Evolutionary conservation across 1,140 invertebrate species (phyloP).

Genomic region (Bombyx mori): DNA sequence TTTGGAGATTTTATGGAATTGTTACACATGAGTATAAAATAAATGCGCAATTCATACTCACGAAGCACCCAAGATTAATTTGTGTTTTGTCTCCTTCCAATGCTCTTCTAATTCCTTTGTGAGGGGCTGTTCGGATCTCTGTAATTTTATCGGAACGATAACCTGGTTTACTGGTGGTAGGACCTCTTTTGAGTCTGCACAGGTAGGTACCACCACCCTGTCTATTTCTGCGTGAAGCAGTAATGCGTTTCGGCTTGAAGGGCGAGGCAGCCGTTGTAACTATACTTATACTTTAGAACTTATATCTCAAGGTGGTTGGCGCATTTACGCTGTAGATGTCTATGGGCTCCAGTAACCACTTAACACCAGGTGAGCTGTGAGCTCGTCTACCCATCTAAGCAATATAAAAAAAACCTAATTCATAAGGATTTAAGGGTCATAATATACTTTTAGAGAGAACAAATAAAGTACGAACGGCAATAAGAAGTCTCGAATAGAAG

Average conservation of each 20-base stretch:
- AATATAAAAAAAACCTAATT: background rate
- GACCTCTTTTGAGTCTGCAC: too few relatives aligned
- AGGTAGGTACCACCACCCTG: too few relatives aligned
- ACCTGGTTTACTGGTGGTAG: background rate
- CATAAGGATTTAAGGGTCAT: background rate
- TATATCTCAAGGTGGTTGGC: too few relatives aligned
- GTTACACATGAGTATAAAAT: background rate
- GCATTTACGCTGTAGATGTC: too few relatives aligned
- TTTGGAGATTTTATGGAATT: background rate
- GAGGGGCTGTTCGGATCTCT: constrained; percentile 54
- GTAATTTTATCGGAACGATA: constrained; percentile 8
- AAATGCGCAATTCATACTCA: constrained; percentile 23
- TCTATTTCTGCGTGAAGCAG: too few relatives aligned
- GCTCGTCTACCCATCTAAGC: too few relatives aligned
- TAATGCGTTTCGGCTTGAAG: too few relatives aligned
- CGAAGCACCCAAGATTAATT: constrained; percentile 57
- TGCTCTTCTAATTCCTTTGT: constrained; percentile 46
- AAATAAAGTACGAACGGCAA: constrained; percentile 29
- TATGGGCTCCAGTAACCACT: too few relatives aligned
- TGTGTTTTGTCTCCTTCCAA: constrained; percentile 57
- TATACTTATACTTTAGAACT: too few relatives aligned
- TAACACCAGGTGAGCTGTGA: too few relatives aligned
- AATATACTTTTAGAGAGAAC: background rate
- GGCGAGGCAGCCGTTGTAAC: too few relatives aligned
- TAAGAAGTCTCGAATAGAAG: constrained; percentile 44